phyloP scores from a whole-genome alignment of 2,797 vertebrate species.

The Hippopotamyrus pictus region DNA sequence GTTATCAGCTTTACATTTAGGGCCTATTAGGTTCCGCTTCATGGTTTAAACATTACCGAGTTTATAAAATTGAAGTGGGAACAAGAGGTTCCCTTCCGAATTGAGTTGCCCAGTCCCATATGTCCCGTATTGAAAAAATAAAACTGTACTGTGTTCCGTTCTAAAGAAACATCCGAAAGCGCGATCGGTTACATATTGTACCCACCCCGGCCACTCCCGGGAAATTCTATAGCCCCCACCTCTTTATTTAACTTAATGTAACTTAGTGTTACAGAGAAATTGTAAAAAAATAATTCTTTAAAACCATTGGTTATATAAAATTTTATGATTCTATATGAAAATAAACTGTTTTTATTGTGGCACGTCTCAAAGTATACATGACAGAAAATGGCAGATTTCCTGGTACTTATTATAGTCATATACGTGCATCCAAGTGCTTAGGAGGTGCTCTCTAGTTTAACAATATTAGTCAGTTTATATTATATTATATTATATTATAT shows the following conservation, averaged over 20 bases:
- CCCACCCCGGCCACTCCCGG: not conserved
- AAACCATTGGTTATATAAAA: not conserved
- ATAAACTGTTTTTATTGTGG: not conserved
- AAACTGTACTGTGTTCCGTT: not conserved
- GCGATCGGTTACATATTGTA: too few relatives aligned
- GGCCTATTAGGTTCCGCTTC: not conserved
- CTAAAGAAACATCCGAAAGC: not conserved
- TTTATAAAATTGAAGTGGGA: not conserved
- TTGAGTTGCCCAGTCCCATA: not conserved
- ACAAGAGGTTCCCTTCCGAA: not conserved
- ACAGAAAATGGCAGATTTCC: not conserved
- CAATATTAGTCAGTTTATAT: not conserved
- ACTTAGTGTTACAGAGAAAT: not conserved
- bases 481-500: too few relatives aligned
- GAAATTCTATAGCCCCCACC: not conserved
- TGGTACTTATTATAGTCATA: not conserved
- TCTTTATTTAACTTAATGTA: not conserved
- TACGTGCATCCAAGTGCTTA: not conserved
- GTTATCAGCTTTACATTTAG: not conserved
- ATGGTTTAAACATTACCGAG: not conserved
- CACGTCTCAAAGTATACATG: not conserved
- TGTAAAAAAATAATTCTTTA: not conserved
- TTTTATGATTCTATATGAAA: not conserved
- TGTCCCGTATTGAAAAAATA: not conserved
- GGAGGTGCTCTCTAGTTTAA: not conserved